Evolutionary conservation across 2,797 vertebrate species (phyloP).

Genomic region (Gambusia yucatana): DNA sequence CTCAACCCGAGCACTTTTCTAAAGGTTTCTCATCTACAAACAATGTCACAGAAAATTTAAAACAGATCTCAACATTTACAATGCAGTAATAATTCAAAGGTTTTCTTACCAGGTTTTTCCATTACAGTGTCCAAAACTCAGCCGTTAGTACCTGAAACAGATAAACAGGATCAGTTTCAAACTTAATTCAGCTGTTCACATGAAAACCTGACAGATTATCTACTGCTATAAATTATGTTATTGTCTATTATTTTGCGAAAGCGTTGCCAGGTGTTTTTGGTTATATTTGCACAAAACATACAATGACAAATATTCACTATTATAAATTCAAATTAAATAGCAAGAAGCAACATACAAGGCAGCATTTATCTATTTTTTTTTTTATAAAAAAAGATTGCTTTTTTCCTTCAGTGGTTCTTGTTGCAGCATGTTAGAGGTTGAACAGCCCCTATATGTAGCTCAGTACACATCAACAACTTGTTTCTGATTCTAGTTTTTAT

Average conservation of each 20-base stretch:
- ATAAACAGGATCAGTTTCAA: background rate
- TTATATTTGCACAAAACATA: background rate
- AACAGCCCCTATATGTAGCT: too few species aligned
- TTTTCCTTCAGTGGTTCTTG: too few species aligned
- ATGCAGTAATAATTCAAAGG: background rate
- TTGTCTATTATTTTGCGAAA: background rate
- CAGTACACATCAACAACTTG: background rate
- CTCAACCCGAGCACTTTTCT: background rate
- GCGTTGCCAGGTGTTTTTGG: background rate
- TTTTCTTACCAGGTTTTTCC: constrained; percentile 75
- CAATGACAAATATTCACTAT: background rate
- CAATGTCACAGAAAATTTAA: background rate
- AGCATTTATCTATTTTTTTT: background rate
- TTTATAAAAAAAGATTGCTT: too few species aligned
- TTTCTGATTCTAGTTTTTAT: background rate
- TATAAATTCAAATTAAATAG: background rate
- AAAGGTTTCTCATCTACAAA: background rate
- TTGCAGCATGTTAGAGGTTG: background rate
- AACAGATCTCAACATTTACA: background rate
- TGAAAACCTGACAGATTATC: background rate
- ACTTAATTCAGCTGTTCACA: background rate
- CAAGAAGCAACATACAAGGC: background rate
- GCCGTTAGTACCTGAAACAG: constrained; percentile 56
- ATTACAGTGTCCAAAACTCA: constrained; percentile 60
- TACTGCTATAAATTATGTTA: background rate